Conservation (phyloP, 2,113 vertebrate genomes). For the Trochalopteron elliotii region DNA sequence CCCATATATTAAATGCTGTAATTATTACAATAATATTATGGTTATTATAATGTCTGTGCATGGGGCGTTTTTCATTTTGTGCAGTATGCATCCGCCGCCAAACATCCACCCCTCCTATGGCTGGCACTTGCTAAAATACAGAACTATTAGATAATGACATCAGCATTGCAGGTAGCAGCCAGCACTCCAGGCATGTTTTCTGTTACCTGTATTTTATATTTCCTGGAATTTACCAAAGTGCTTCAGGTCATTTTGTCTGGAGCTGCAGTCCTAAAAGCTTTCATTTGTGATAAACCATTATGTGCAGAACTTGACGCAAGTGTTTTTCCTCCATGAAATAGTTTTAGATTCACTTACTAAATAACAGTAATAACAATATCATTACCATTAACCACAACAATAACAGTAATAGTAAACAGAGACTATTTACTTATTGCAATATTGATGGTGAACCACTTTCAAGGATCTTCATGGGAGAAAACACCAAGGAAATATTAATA, state of each 20-base stretch:
- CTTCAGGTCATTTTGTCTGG: slow-evolving; percentile 24
- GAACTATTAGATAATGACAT: slow-evolving; percentile 54
- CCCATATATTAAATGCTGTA: slow-evolving; percentile 74
- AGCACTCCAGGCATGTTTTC: not conserved
- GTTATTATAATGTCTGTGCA: slow-evolving; percentile 72
- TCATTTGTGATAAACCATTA: not conserved
- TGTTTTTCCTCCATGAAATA: not conserved
- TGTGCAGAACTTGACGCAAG: not conserved
- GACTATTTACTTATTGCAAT: not conserved
- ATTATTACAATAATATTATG: slow-evolving; percentile 78
- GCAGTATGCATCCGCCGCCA: not conserved
- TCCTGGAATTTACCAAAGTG: not conserved
- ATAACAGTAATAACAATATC: not conserved
- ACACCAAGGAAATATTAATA: not conserved
- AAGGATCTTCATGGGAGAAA: not conserved
- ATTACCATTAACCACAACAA: not conserved
- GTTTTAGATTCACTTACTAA: slow-evolving; percentile 3
- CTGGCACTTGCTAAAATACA: not conserved
- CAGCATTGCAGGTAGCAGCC: not conserved
- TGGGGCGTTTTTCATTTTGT: slow-evolving; percentile 61
- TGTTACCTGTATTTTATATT: not conserved
- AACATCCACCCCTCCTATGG: not conserved
- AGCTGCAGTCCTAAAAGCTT: slow-evolving; percentile 13
- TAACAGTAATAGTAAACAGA: not conserved
- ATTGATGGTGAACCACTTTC: not conserved